phyloP scores from a whole-genome alignment of 2,113 vertebrate species.

The Rhinopomastus cyanomelas region DNA sequence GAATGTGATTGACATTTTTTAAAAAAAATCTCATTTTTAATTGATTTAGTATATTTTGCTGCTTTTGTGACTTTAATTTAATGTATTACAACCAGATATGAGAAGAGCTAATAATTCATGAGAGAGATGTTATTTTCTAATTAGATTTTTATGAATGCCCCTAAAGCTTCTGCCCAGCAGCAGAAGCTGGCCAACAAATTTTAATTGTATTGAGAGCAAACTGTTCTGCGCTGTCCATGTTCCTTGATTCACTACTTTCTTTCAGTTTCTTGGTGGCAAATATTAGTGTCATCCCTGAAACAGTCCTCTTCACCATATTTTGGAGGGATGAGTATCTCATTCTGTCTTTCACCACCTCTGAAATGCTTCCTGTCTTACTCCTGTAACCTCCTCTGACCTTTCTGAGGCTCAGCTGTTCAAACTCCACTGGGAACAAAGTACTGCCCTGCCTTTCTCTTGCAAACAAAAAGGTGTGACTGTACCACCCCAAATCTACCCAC shows the following conservation, averaged over 20 bases:
- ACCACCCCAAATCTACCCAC: background rate
- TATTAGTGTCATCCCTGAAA: background rate
- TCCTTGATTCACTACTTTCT: background rate
- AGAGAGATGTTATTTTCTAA: slow-evolving; percentile 32
- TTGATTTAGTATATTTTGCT: slow-evolving; percentile 39
- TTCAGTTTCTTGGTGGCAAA: background rate
- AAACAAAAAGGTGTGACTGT: background rate
- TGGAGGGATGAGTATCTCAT: background rate
- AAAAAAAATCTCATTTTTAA: background rate
- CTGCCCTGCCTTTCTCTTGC: background rate
- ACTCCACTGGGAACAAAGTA: background rate
- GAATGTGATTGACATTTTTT: background rate
- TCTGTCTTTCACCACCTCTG: background rate
- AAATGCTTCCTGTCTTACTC: background rate
- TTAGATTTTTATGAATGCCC: slow-evolving; percentile 22
- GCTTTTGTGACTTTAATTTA: slow-evolving; percentile 9
- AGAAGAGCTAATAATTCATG: slow-evolving; percentile 29
- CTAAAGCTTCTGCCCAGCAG: slow-evolving; percentile 10
- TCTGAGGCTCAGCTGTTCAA: background rate
- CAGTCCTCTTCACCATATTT: background rate
- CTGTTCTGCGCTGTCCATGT: background rate
- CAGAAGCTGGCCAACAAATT: background rate
- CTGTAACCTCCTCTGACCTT: background rate
- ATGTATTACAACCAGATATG: slow-evolving; percentile 22
- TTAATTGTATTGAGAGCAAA: background rate